Conservation (phyloP, 1,140 invertebrate species). For the Lepidurus arcticus region DNA sequence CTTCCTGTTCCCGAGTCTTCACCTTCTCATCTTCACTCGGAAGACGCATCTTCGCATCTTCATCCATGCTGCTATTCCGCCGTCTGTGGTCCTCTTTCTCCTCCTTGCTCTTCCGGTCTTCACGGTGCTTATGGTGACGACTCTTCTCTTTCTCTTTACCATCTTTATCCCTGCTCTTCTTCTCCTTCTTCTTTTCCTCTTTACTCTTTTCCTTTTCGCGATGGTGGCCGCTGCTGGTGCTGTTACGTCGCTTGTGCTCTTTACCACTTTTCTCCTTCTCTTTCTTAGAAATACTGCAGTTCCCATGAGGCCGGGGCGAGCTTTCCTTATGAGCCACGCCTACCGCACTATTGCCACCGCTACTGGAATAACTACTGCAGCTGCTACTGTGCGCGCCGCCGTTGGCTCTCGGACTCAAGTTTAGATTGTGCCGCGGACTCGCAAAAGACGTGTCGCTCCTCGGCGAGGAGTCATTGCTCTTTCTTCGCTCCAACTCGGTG, state of each 20-base stretch:
- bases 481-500: constrained; percentile 69
- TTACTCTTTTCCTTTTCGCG: constrained; percentile 25
- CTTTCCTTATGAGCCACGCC: not conserved
- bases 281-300: not conserved
- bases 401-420: not conserved
- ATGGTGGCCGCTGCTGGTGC: not conserved
- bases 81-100: not conserved
- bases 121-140: not conserved
- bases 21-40: not conserved
- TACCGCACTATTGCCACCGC: not conserved
- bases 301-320: constrained; percentile 12
- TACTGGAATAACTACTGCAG: too few relatives aligned
- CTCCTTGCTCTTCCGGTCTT: not conserved
- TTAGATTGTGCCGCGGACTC: constrained; percentile 20
- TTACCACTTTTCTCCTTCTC: constrained; percentile 24
- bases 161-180: constrained; percentile 17
- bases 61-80: not conserved
- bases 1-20: not conserved
- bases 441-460: constrained; percentile 30
- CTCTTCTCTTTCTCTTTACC: constrained; percentile 19
- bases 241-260: not conserved
- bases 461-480: constrained; percentile 60
- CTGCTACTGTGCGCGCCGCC: not conserved
- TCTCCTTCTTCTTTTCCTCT: not conserved
- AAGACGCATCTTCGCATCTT: not conserved